Evolutionary conservation across 2,797 vertebrate genomes (phyloP).

Genomic region (Distichodus sexfasciatus): DNA sequence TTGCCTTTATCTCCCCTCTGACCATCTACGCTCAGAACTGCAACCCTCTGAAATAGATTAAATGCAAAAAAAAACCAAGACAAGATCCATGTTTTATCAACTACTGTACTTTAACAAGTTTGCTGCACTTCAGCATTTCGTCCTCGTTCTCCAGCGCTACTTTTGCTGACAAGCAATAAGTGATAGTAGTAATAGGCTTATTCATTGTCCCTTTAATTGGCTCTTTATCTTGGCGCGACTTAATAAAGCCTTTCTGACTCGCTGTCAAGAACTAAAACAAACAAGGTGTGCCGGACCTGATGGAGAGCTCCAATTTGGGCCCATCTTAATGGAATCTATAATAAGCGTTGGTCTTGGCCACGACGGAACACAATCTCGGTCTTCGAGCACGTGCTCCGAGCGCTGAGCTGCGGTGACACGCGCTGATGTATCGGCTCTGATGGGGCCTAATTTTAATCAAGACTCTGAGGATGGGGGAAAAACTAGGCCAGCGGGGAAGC

Average conservation of each 20-base stretch:
- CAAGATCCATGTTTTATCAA: background rate
- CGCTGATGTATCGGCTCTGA: slow-evolving; percentile 59
- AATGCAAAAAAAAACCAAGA: background rate
- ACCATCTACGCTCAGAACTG: background rate
- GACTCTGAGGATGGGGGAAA: slow-evolving; percentile 28
- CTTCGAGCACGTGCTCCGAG: slow-evolving; percentile 65
- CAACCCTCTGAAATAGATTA: background rate
- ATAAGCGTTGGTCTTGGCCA: slow-evolving; percentile 69
- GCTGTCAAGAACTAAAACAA: slow-evolving; percentile 75
- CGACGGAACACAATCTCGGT: slow-evolving; percentile 69
- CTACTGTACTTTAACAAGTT: slow-evolving; percentile 27
- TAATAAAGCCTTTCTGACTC: slow-evolving; percentile 74
- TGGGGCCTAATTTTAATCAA: slow-evolving; percentile 45
- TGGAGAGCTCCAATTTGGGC: slow-evolving; percentile 78
- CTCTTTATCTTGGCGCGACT: slow-evolving; percentile 71
- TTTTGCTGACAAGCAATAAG: slow-evolving; percentile 48
- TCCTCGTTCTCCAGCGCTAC: slow-evolving; percentile 25
- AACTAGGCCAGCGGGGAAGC: slow-evolving; percentile 26
- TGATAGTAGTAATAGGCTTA: slow-evolving; percentile 57
- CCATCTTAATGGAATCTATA: slow-evolving; percentile 85
- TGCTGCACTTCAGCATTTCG: slow-evolving; percentile 38
- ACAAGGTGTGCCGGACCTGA: slow-evolving; percentile 72
- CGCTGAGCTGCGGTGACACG: slow-evolving; percentile 66
- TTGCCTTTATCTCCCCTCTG: background rate
- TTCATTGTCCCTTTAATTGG: slow-evolving; percentile 70